These are phyloP conservation scores for Diplolepis rosae DNA, from an alignment of 2,888 invertebrate species.

Conservation along the genomic window DNA sequence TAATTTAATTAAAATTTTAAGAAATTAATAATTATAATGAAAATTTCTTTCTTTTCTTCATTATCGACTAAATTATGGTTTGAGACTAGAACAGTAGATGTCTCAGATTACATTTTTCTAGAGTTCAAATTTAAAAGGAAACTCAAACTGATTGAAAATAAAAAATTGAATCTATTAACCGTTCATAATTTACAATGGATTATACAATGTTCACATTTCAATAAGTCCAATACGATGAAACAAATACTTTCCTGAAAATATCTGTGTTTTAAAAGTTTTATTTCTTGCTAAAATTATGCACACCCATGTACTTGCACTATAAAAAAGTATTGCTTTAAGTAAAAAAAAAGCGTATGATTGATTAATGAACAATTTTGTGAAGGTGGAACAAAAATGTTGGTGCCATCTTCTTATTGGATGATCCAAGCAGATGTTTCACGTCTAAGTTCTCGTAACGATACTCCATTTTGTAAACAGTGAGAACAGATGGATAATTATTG, in stretches of 20 bases:
- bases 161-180: too few relatives aligned
- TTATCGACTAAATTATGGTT: background rate
- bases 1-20: background rate
- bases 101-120: background rate
- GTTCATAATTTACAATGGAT: too few relatives aligned
- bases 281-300: background rate
- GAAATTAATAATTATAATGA: background rate
- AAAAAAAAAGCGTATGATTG: background rate
- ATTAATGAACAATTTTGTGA: background rate
- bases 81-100: background rate
- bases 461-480: slow-evolving; percentile 63
- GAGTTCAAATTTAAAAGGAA: background rate
- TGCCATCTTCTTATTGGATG: slow-evolving; percentile 7
- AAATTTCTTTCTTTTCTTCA: background rate
- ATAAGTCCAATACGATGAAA: too few relatives aligned
- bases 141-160: background rate
- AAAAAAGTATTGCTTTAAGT: background rate
- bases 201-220: too few relatives aligned
- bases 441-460: slow-evolving; percentile 67
- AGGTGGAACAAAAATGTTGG: slow-evolving; percentile 17
- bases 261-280: background rate
- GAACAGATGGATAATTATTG: slow-evolving; percentile 52
- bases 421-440: slow-evolving; percentile 60
- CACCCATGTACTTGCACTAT: background rate
- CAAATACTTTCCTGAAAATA: too few relatives aligned